Evolutionary conservation across 2,888 invertebrate species (phyloP), one percentile per base, ranked within the genome.

Genomic region (Apotomis betuletana): DNA sequence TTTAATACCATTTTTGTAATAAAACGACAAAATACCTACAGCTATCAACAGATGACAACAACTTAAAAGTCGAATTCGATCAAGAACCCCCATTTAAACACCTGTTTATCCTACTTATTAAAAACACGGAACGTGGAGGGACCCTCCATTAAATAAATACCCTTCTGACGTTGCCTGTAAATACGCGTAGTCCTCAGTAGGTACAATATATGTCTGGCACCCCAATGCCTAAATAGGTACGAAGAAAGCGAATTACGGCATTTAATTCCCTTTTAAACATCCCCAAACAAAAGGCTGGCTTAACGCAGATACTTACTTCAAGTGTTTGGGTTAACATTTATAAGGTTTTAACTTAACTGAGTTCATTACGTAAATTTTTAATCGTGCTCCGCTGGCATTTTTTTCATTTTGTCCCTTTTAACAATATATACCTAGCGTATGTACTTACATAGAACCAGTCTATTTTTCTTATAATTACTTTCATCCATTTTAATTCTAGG

Each of bases 221-320:
- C 74, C 75, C 70, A 74, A 73, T 74, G 70, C 72, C 67, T 75
- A 74, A 75, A 68, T 72, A 41, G 41, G 41, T 41, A 72, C 74
- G 54, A 63, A 73, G 71, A 69, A 70, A 36, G 69, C 63, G 74
- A 73, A 67, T 75, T 74, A 64, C 73, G n/a, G 69, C 61, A 67
- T 75, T 71, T 74, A 74, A 75, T 75, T 69, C 74, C 68, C 71
- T 69, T 63, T 69, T 60, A 55, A 61, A 49, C 57, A 63, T 27
- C 62, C 69, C 54, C 59, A 69, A 67, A 62, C 65, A 69, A 52
- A 69, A 63, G 54, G 59, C 46, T 65, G 60, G 52, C 69, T 49
- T 62, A 52, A 70, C 41, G 54, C 44, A 65, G 46, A 55, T 69
- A 52, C 63, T 70, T 44, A 12, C 13, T 59, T 70, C 10, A 64